Conservation (phyloP, 2,113 vertebrate species). For the Rhadina sibilatrix region DNA sequence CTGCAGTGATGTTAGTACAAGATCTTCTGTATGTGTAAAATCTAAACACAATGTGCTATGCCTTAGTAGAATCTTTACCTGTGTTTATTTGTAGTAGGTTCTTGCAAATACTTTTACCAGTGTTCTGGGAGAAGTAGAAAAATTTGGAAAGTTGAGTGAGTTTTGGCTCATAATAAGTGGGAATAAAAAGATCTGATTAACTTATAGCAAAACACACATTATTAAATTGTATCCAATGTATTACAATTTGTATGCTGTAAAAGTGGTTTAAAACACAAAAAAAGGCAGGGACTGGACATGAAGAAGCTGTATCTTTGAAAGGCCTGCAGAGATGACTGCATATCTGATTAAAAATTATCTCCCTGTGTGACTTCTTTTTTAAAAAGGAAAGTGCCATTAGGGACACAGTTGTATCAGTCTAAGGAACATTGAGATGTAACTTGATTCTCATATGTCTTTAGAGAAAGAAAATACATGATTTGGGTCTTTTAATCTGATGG, state of each 20-base stretch:
- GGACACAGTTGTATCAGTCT: neutral
- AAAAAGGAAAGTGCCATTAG: neutral
- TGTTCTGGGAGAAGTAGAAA: neutral
- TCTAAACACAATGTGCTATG: neutral
- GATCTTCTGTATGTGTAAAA: neutral
- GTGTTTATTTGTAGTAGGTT: neutral
- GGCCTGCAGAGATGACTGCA: neutral
- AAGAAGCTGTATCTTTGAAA: neutral
- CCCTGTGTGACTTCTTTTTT: neutral
- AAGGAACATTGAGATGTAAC: neutral
- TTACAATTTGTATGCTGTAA: neutral
- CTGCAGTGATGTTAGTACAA: neutral
- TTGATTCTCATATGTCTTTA: neutral
- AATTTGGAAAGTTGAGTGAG: neutral
- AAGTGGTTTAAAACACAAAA: neutral
- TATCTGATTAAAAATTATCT: neutral
- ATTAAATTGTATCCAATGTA: neutral
- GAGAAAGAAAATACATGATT: neutral
- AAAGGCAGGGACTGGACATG: neutral
- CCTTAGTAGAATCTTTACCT: neutral
- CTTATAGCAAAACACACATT: neutral
- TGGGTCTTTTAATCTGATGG: neutral
- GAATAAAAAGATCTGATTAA: neutral
- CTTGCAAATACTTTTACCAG: neutral
- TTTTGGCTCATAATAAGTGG: neutral